Conservation (phyloP, 2,888 invertebrate species). For the Eupithecia abbreviata region DNA sequence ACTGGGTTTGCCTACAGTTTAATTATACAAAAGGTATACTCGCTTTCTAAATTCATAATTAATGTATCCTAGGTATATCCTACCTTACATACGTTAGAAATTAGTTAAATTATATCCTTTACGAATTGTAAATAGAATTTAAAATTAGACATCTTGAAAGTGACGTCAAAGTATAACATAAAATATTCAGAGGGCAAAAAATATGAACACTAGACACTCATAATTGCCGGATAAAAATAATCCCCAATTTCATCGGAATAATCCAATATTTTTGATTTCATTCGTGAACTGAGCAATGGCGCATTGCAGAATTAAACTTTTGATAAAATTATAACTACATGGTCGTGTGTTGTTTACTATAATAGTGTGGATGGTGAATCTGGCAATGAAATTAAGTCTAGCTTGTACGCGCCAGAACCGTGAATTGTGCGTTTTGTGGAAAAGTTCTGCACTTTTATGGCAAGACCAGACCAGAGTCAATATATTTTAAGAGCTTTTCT, state of each 20-base stretch:
- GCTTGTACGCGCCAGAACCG: constrained; percentile 57
- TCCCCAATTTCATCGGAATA: constrained; percentile 50
- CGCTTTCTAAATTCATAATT: constrained; percentile 67
- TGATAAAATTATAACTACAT: constrained; percentile 59
- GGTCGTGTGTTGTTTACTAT: constrained; percentile 45
- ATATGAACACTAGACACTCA: constrained; percentile 44
- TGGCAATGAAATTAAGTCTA: constrained; percentile 57
- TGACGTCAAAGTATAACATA: constrained; percentile 58
- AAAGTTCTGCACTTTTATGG: constrained; percentile 72
- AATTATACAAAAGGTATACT: constrained; percentile 82
- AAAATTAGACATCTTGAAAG: constrained; percentile 68
- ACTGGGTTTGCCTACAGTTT: constrained; percentile 81
- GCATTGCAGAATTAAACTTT: constrained; percentile 69
- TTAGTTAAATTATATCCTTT: constrained; percentile 77
- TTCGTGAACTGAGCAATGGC: constrained; percentile 59
- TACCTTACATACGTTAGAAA: constrained; percentile 71
- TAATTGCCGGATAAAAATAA: constrained; percentile 46
- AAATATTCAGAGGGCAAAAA: constrained; percentile 53
- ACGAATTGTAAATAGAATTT: constrained; percentile 72
- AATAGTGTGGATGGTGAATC: constrained; percentile 29
- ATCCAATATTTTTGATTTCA: constrained; percentile 58
- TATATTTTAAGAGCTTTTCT: constrained; percentile 67
- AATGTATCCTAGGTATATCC: constrained; percentile 51
- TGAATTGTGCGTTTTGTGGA: constrained; percentile 65
- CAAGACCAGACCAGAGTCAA: constrained; percentile 63